Evolutionary conservation across 2,113 vertebrate species (phyloP).

Genomic region (Dipodomys spectabilis): DNA sequence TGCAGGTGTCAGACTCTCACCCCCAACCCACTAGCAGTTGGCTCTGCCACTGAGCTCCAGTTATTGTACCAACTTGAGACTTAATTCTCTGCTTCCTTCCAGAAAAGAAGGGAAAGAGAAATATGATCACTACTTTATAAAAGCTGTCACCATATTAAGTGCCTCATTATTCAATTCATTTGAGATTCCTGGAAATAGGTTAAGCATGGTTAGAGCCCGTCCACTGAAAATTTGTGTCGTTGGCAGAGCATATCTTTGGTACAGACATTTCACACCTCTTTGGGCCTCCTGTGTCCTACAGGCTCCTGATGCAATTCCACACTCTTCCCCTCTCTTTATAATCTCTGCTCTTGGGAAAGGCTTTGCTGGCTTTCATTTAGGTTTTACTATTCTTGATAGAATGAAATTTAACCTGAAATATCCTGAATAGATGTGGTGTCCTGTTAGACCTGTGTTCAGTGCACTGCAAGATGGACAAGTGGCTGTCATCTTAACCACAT

Average conservation of each 20-base stretch:
- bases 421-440: background rate
- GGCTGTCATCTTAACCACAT: background rate
- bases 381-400: background rate
- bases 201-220: background rate
- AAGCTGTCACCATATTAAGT: background rate
- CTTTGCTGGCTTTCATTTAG: constrained; percentile 2
- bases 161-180: background rate
- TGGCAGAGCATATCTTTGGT: background rate
- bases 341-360: constrained; percentile 23
- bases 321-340: background rate
- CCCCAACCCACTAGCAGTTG: background rate
- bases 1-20: background rate
- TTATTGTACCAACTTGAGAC: background rate
- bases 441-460: background rate
- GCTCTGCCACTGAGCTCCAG: background rate
- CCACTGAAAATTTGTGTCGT: background rate
- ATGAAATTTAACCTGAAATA: background rate
- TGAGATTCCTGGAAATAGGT: background rate
- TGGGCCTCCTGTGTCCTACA: background rate
- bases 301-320: background rate
- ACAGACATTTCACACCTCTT: background rate
- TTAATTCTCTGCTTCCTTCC: background rate
- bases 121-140: background rate
- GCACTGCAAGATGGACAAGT: background rate
- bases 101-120: background rate